Evolutionary conservation across 2,113 vertebrate species (phyloP).

Genomic region (Cygnus atratus): DNA sequence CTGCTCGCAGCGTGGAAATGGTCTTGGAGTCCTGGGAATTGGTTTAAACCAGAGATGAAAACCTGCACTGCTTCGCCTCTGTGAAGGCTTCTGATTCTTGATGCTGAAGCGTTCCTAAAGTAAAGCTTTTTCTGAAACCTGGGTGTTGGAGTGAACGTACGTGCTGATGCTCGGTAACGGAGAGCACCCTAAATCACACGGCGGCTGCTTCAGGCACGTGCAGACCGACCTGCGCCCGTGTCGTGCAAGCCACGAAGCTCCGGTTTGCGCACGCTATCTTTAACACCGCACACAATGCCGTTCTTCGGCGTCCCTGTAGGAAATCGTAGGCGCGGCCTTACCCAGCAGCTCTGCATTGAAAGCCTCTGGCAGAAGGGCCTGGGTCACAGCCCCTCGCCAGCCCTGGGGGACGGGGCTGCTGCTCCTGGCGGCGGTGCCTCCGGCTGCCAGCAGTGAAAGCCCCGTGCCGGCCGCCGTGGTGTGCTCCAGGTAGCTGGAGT

Average conservation of each 20-base stretch:
- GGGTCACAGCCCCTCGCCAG: neutral
- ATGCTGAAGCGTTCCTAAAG: neutral
- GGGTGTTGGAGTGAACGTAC: rapidly evolving
- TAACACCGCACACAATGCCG: rapidly evolving
- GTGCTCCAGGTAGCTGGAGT: neutral
- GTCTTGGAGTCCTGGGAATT: no score
- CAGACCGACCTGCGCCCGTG: rapidly evolving
- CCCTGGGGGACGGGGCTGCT: rapidly evolving
- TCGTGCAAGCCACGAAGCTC: rapidly evolving
- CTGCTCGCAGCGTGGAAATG: neutral
- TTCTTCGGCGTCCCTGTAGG: neutral
- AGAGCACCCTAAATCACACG: rapidly evolving
- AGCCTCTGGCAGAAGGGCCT: neutral
- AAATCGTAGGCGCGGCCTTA: neutral
- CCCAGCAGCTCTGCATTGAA: rapidly evolving
- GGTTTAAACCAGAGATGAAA: neutral
- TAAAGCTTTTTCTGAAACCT: neutral
- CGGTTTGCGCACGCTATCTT: rapidly evolving
- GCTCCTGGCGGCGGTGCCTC: neutral
- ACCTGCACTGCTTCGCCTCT: rapidly evolving
- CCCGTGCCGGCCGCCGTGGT: rapidly evolving
- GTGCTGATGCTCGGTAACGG: neutral
- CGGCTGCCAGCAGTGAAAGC: neutral
- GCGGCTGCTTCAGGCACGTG: neutral
- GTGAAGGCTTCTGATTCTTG: neutral